Conservation (phyloP, 1,140 invertebrate species). For the Cydia splendana region DNA sequence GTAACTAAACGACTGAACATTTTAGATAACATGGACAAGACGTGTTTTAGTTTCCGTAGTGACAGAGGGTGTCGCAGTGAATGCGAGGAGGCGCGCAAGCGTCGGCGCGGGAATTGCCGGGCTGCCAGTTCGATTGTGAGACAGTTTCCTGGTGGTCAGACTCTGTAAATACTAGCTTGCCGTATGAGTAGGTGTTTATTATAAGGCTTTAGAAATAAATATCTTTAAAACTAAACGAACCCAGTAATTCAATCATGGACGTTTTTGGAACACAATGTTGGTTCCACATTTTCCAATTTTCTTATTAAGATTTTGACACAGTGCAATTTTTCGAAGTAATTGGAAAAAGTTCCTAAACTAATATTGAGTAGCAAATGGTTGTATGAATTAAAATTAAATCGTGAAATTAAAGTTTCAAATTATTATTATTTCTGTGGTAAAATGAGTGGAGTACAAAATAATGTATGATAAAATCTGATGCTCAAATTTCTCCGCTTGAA, state of each 20-base stretch:
- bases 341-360: conserved; percentile 31
- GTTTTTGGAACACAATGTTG: conserved; percentile 20
- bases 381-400: conserved; percentile 3
- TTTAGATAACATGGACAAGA: conserved; percentile 27
- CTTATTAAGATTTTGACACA: conserved; percentile 23
- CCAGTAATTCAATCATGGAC: conserved; percentile 12
- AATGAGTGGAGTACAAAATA: conserved; percentile 56
- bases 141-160: conserved; percentile 10
- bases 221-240: conserved; percentile 13
- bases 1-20: conserved; percentile 54
- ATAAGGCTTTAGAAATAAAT: conserved; percentile 33
- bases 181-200: conserved; percentile 11
- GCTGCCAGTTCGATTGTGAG: conserved; percentile 18
- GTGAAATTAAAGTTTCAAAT: conserved; percentile 49
- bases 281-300: conserved; percentile 28
- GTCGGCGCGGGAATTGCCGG: conserved; percentile 13
- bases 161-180: conserved; percentile 28
- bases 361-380: conserved; percentile 23
- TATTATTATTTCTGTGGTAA: conserved; percentile 52
- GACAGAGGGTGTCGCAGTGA: background rate
- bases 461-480: conserved; percentile 57
- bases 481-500: conserved; percentile 64
- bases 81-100: background rate
- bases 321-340: conserved; percentile 32
- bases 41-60: conserved; percentile 29